These are phyloP conservation scores for Brachyistius frenatus DNA, from an alignment of 2,113 vertebrate species.

Conservation along the genomic window DNA sequence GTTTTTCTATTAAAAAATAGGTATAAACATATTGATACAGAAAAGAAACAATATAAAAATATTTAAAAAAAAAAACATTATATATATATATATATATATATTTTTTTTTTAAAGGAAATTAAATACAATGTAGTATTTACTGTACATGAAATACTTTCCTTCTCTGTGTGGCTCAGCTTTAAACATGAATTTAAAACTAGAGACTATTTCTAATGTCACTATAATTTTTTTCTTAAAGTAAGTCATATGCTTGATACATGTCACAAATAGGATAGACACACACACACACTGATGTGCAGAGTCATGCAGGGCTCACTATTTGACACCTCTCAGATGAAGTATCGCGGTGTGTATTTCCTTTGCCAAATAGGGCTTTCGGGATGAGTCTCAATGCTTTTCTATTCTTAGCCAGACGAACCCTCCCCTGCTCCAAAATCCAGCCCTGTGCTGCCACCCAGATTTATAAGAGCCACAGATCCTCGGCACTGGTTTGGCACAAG, in stretches of 20 bases:
- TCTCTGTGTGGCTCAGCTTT: neutral
- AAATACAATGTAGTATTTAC: no score
- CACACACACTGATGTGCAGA: neutral
- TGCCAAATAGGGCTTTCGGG: constrained; percentile 74
- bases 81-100: no score
- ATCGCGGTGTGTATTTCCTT: constrained; percentile 31
- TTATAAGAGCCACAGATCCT: constrained; percentile 79
- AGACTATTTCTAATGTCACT: neutral
- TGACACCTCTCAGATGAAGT: constrained; percentile 24
- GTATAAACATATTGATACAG: no score
- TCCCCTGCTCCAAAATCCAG: neutral
- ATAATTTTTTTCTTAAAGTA: neutral
- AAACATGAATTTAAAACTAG: neutral
- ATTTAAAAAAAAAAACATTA: no score
- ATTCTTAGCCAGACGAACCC: constrained; percentile 60
- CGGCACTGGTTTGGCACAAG: constrained; percentile 82
- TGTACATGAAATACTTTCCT: no score
- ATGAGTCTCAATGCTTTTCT: constrained; percentile 42
- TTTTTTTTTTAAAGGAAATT: no score
- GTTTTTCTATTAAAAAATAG: no score
- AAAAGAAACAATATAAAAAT: no score
- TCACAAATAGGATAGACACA: neutral
- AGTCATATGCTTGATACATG: neutral
- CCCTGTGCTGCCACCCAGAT: neutral
- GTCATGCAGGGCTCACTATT: neutral